Base-by-base conservation (phyloP, 2,113 vertebrate species). In the Osmerus mordax region DNA sequence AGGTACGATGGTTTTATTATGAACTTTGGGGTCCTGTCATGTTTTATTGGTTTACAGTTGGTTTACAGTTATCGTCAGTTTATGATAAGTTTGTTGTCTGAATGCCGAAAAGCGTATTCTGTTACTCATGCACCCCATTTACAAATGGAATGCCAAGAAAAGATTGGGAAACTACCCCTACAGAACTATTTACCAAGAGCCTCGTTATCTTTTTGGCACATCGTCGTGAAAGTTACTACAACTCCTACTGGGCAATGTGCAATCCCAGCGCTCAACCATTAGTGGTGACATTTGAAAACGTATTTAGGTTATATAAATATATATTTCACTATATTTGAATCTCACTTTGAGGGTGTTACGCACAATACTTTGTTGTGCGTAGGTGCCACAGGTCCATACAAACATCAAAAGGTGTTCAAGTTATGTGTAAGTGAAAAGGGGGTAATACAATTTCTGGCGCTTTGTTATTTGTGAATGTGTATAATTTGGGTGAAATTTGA, bases 1-100 rank as follows among this genome's bases (percentile, higher is more conserved):
- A 92, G 91, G 92, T 91, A 86, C 68, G 79, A 62, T 59, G 32
- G 54, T 71, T 81, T 71, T 19, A 19, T 1, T 21, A 32, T 51
- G 14, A 23, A 11, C 9, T 9, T 15, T 65, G 62, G 2, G 21
- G 59, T 7, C 3, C 54, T 64, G 3, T 67, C 62, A 47, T 11
- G 55, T 47, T 66, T 77, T 65, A 14, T 21, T 52, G 62, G 60
- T 29, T 72, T 53, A 23, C 36, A 6, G 13, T 54, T 71, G 4
- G 32, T 19, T 65, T 62, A 11, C 28, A 62, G 19, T 21, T 36
- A 18, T 28, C 3, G 9, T 63, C 59, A n/a, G 23, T 9, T 13
- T 29, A 13, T 28, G 36, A 9, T 47, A 47, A 11, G 8, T 47
- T 47, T 1, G 41, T 47, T 47, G 41, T 47, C 41, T 47, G 7